These are phyloP conservation scores for Drosophila subpulchrella DNA, from an alignment of 1,140 invertebrate species.

Conservation along the genomic window DNA sequence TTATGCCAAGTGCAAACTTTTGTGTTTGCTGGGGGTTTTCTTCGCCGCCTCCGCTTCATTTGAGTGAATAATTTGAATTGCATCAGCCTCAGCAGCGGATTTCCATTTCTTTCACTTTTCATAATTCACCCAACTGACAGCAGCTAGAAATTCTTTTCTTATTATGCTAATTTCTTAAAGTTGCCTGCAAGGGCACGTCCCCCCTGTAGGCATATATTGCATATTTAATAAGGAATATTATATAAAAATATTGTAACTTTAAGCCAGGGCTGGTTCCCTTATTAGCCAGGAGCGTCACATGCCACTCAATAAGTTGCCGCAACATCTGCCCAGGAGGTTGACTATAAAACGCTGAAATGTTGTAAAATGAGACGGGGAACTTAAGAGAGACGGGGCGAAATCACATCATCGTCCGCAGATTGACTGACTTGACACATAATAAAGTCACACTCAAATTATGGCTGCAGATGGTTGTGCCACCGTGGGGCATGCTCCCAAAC, in stretches of 20 bases:
- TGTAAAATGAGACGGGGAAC: slow-evolving; percentile 26
- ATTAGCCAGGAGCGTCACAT: slow-evolving; percentile 63
- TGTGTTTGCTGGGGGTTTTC: slow-evolving; percentile 59
- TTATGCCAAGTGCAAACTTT: slow-evolving; percentile 81
- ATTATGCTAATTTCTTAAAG: slow-evolving; percentile 76
- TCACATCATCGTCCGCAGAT: slow-evolving; percentile 73
- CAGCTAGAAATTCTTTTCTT: slow-evolving; percentile 46
- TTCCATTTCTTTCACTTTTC: slow-evolving; percentile 57
- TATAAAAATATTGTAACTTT: slow-evolving; percentile 31
- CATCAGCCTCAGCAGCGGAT: slow-evolving; percentile 55
- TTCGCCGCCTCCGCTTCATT: slow-evolving; percentile 62
- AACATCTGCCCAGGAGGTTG: slow-evolving; percentile 25
- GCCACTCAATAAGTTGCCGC: slow-evolving; percentile 71
- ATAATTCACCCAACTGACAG: slow-evolving; percentile 67
- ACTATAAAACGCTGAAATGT: slow-evolving; percentile 36
- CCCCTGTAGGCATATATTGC: slow-evolving; percentile 18
- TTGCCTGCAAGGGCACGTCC: slow-evolving; percentile 1
- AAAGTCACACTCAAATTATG: slow-evolving; percentile 80
- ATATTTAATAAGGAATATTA: slow-evolving; percentile 62
- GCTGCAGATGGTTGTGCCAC: slow-evolving; percentile 66
- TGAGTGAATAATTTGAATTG: slow-evolving; percentile 83
- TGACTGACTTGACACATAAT: slow-evolving; percentile 81
- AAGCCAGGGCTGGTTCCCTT: slow-evolving; percentile 29
- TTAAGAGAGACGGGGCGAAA: slow-evolving; percentile 18
- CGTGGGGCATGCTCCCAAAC: slow-evolving; percentile 4